A percentile compares a stretch with the other conserved stretches of the same genome.
Evolutionary conservation across 2,888 invertebrate genomes (phyloP).

Genomic region (Matsumyia berberina): DNA sequence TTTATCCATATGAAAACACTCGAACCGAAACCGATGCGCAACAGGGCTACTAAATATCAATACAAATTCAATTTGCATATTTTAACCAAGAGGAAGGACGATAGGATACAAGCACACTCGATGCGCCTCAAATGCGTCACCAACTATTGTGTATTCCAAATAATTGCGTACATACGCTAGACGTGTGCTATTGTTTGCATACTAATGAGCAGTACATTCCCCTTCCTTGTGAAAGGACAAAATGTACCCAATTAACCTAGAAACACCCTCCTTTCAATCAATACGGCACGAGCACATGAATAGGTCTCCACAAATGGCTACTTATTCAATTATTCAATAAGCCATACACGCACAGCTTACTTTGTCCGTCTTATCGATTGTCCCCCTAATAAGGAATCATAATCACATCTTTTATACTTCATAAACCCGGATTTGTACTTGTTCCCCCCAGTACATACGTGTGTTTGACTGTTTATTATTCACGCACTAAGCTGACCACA

Average conservation of each 20-base stretch:
- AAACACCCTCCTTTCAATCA: slow-evolving; percentile 42
- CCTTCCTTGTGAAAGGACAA: slow-evolving; percentile 17
- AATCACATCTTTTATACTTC: slow-evolving; percentile 73
- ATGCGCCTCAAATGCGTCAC: slow-evolving; percentile 30
- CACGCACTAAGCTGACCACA: slow-evolving; percentile 69
- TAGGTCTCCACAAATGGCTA: slow-evolving; percentile 60
- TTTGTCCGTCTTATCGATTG: slow-evolving; percentile 67
- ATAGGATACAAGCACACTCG: slow-evolving; percentile 29
- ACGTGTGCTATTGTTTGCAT: slow-evolving; percentile 69
- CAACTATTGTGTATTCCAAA: slow-evolving; percentile 25
- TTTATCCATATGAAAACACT: neutral
- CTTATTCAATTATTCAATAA: slow-evolving; percentile 76
- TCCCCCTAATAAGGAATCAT: slow-evolving; percentile 73
- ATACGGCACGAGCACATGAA: slow-evolving; percentile 20
- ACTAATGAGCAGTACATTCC: slow-evolving; percentile 52
- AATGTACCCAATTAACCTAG: slow-evolving; percentile 55
- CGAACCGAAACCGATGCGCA: slow-evolving; percentile 25
- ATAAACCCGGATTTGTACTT: slow-evolving; percentile 65
- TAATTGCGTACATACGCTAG: slow-evolving; percentile 67
- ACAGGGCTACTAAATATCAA: slow-evolving; percentile 65
- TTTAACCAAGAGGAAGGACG: slow-evolving; percentile 33
- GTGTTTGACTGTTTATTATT: slow-evolving; percentile 57
- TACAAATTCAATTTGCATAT: slow-evolving; percentile 69
- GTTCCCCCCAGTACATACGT: slow-evolving; percentile 12
- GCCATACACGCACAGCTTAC: slow-evolving; percentile 48